Conservation (phyloP, 2,888 invertebrate genomes). For the Dermolepida albohirtum region DNA sequence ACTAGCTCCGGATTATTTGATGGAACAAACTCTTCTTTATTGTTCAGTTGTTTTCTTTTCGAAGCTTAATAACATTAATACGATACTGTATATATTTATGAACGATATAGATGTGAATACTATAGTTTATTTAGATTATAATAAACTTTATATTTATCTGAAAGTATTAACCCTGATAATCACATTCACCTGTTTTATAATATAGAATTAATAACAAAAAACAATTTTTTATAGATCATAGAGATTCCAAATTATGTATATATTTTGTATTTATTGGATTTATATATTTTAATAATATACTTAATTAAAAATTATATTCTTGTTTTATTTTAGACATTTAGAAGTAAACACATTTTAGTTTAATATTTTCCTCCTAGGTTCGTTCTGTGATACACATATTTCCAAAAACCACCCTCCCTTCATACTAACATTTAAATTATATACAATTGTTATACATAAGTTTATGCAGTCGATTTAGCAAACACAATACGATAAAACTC, state of each 20-base stretch:
- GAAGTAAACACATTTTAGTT: conserved; percentile 8
- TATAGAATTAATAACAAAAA: conserved; percentile 1
- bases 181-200: conserved; percentile 1
- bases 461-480: conserved; percentile 42
- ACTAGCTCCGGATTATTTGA: conserved; percentile 15
- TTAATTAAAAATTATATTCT: conserved; percentile 20
- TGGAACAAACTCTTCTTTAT: conserved; percentile 13
- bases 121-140: not conserved
- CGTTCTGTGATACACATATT: not conserved
- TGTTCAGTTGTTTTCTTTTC: not conserved
- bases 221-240: not conserved
- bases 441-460: conserved; percentile 28
- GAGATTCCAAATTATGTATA: conserved; percentile 26
- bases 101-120: not conserved
- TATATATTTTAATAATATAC: conserved; percentile 44
- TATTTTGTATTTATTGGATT: conserved; percentile 43
- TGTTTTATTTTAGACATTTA: conserved; percentile 40
- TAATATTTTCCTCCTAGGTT: conserved; percentile 10
- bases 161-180: conserved; percentile 29
- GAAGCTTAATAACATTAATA: conserved; percentile 18
- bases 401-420: conserved; percentile 6
- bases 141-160: not conserved
- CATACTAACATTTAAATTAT: conserved; percentile 37
- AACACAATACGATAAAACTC: conserved; percentile 33
- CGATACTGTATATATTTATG: conserved; percentile 13